A percentile compares a stretch with the other conserved stretches of the same genome.
Evolutionary conservation across 2,113 vertebrate genomes (phyloP).

Genomic region (Grus americana): DNA sequence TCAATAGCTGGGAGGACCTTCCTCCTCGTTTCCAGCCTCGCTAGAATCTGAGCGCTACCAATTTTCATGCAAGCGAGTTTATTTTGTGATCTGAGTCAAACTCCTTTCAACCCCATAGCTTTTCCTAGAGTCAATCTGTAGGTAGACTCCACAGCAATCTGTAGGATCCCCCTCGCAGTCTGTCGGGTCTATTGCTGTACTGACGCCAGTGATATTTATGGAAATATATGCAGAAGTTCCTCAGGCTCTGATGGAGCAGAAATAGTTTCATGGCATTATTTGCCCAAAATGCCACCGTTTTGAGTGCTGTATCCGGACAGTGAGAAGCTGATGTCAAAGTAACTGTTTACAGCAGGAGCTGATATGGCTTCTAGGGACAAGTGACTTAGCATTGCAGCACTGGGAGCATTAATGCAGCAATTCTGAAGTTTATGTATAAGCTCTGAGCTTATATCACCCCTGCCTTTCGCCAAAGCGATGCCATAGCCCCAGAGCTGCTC

Average conservation of each 20-base stretch:
- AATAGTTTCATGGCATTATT: slow-evolving; percentile 34
- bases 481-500: not conserved
- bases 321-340: slow-evolving; percentile 40
- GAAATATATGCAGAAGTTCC: slow-evolving; percentile 44
- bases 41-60: not conserved
- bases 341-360: not conserved
- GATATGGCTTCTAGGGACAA: slow-evolving; percentile 42
- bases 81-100: not conserved
- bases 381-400: not conserved
- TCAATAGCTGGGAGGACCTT: not conserved
- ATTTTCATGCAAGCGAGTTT: rapidly evolving
- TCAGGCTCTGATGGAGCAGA: slow-evolving; percentile 37
- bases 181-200: not conserved
- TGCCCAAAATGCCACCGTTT: not conserved
- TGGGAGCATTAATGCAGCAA: slow-evolving; percentile 3
- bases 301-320: not conserved
- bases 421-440: not conserved
- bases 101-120: not conserved
- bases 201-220: not conserved
- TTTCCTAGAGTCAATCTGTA: not conserved
- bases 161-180: slow-evolving; percentile 26
- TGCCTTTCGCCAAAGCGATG: not conserved
- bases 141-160: not conserved
- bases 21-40: not conserved
- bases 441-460: not conserved